phyloP scores from a whole-genome alignment of 2,888 invertebrate genomes.

The Dendrolimus houi region DNA sequence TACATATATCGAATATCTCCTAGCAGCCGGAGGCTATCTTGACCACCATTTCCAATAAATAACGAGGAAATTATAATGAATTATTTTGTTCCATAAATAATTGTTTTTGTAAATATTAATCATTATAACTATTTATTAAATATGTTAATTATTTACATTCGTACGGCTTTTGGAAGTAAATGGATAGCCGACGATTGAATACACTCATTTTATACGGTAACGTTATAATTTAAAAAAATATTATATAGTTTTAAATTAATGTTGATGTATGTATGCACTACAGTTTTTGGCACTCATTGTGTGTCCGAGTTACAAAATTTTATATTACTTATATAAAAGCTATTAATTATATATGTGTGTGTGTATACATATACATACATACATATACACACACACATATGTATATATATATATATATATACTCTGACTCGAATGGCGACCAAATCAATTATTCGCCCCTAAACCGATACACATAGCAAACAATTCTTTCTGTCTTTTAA shows the following conservation, averaged over 20 bases:
- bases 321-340: not conserved
- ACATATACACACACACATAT: too few relatives aligned
- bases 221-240: not conserved
- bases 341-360: not conserved
- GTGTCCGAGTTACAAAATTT: not conserved
- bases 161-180: not conserved
- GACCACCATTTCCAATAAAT: not conserved
- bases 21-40: conserved; percentile 8
- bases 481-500: too few relatives aligned
- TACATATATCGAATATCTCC: conserved; percentile 32
- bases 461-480: too few relatives aligned
- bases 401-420: too few relatives aligned
- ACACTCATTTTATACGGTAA: not conserved
- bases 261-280: not conserved
- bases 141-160: conserved; percentile 10
- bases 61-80: conserved; percentile 22
- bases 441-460: not conserved
- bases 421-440: too few relatives aligned
- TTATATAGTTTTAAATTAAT: not conserved
- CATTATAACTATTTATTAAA: conserved; percentile 4
- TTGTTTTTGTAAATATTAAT: not conserved
- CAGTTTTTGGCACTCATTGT: not conserved
- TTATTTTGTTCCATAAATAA: not conserved
- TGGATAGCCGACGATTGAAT: not conserved
- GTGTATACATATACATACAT: too few relatives aligned